These are phyloP conservation scores for Diogma glabrata DNA, from an alignment of 2,888 invertebrate species.

Conservation along the genomic window DNA sequence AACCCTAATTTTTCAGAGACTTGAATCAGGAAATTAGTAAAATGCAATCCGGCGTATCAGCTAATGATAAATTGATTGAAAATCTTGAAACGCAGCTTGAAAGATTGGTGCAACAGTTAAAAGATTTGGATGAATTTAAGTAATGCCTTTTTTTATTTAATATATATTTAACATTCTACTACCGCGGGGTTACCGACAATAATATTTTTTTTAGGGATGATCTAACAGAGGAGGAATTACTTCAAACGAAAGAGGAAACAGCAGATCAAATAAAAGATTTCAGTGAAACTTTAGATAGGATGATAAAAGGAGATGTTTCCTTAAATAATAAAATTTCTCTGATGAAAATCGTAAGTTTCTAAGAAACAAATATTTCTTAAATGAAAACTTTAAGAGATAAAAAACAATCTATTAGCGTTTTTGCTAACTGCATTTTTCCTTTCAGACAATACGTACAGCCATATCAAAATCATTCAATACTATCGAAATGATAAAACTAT, in stretches of 20 bases:
- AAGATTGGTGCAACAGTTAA: constrained; percentile 53
- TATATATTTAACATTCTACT: neutral
- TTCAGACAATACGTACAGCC: constrained; percentile 58
- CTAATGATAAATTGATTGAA: constrained; percentile 39
- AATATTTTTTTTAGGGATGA: constrained; percentile 41
- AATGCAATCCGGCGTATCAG: neutral
- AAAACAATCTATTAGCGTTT: neutral
- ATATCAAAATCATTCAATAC: constrained; percentile 63
- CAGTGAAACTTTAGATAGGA: constrained; percentile 47
- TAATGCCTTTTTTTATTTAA: constrained; percentile 28
- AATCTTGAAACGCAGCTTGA: constrained; percentile 58
- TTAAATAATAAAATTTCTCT: constrained; percentile 51
- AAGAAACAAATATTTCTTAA: neutral
- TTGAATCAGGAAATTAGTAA: too few species aligned
- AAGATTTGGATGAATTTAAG: constrained; percentile 59
- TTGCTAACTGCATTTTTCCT: constrained; percentile 13
- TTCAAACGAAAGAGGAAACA: constrained; percentile 55
- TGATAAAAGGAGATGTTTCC: constrained; percentile 55
- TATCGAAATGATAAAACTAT: constrained; percentile 59
- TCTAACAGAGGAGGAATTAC: constrained; percentile 51
- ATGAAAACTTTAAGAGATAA: neutral
- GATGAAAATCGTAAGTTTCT: constrained; percentile 46
- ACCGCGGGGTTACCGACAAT: too few species aligned
- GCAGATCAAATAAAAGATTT: constrained; percentile 59
- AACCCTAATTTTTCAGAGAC: too few species aligned